A percentile compares a stretch with the other conserved stretches of the same genome.
These are phyloP conservation scores for Stigmatopora nigra DNA, from an alignment of 2,113 vertebrate genomes.

Conservation along the genomic window DNA sequence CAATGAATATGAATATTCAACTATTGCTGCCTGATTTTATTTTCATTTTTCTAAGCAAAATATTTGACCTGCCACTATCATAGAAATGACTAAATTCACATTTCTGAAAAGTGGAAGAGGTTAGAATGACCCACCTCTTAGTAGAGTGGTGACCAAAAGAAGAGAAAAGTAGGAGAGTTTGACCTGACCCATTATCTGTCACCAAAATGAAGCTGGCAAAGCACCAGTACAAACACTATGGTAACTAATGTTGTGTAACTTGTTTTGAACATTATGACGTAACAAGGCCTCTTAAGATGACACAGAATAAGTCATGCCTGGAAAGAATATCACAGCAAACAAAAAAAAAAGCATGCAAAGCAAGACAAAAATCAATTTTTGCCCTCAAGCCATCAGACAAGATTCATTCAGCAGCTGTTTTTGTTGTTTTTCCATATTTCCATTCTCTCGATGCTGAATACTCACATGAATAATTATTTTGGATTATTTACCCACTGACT, in stretches of 20 bases:
- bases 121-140: constrained; percentile 51
- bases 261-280: constrained; percentile 45
- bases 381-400: constrained; percentile 33
- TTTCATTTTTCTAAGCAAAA: constrained; percentile 5
- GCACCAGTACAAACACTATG: constrained; percentile 48
- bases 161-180: constrained; percentile 43
- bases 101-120: constrained; percentile 29
- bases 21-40: constrained; percentile 4
- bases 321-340: constrained; percentile 29
- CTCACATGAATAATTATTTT: background rate
- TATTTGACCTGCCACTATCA: constrained; percentile 3
- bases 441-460: background rate
- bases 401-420: constrained; percentile 41
- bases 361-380: background rate
- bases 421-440: too few relatives aligned
- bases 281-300: constrained; percentile 39
- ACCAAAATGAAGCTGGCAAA: constrained; percentile 40
- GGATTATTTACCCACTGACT: too few relatives aligned
- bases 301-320: constrained; percentile 23
- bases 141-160: constrained; percentile 33
- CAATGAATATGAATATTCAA: background rate
- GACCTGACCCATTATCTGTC: constrained; percentile 54
- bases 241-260: constrained; percentile 48
- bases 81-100: constrained; percentile 17
- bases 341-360: constrained; percentile 11